phyloP scores from a whole-genome alignment of 2,888 invertebrate species.

The Cheilosia impressa region DNA sequence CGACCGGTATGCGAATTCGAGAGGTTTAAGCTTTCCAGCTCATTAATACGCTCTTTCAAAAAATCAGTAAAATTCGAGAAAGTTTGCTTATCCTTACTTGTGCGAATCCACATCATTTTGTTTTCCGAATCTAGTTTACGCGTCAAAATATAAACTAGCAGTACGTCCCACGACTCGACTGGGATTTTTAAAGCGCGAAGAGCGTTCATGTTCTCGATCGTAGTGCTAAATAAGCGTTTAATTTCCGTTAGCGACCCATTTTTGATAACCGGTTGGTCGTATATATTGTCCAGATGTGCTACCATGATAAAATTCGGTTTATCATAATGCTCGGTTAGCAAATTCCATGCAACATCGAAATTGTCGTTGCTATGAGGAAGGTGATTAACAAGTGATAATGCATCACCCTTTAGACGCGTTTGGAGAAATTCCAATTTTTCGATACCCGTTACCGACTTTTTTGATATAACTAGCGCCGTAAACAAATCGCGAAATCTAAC shows the following conservation, averaged over 20 bases:
- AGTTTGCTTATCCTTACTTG: neutral
- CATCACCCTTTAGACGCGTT: too few relatives aligned
- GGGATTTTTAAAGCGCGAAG: constrained; percentile 26
- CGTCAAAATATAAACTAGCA: constrained; percentile 8
- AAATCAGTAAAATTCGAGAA: constrained; percentile 5
- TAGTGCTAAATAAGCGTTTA: constrained; percentile 5
- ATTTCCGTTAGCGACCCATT: constrained; percentile 5
- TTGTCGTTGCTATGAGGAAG: constrained; percentile 23
- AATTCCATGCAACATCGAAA: constrained; percentile 15
- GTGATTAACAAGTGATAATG: constrained; percentile 33
- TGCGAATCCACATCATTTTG: constrained; percentile 26
- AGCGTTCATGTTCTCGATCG: constrained; percentile 32
- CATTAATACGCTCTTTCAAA: constrained; percentile 12
- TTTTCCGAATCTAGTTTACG: constrained; percentile 17
- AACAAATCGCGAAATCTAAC: constrained; percentile 43
- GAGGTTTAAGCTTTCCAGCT: constrained; percentile 20
- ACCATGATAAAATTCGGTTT: constrained; percentile 26
- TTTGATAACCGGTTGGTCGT: constrained; percentile 30
- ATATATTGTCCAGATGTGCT: constrained; percentile 27
- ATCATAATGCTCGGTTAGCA: constrained; percentile 22
- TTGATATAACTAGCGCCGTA: constrained; percentile 26
- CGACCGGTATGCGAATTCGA: constrained; percentile 10
- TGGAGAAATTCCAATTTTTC: constrained; percentile 47
- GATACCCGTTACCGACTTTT: constrained; percentile 19
- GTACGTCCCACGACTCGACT: constrained; percentile 15